Evolutionary conservation across 2,113 vertebrate species (phyloP), one percentile per base, ranked within the genome.

Genomic region (Dromiciops gliroides): DNA sequence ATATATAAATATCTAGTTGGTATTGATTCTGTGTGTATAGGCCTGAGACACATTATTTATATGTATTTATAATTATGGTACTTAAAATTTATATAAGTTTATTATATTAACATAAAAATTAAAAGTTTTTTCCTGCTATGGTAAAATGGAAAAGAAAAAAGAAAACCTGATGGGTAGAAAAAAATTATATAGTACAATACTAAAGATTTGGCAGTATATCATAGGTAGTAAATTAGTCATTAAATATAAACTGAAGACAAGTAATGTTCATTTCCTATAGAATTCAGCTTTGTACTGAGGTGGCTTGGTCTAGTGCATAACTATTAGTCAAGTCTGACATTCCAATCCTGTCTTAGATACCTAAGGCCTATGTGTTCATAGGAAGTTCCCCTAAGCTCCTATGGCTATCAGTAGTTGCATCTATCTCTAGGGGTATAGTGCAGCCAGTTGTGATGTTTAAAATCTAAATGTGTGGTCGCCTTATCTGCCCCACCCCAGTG

Each of bases 181-280:
- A 88, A 91, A 83, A 60, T 96, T 92, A 91, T 7, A 44, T 94
- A n/a, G 89, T 3, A 48, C 50, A 94, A 96, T 91, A 19, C 75
- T 89, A 95, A 50, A 95, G 9, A 49, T 89, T 9, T 83, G 52
- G 8, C 5, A 49, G 25, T 93, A 47, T 19, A 93, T 94, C 91
- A 48, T 2, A 37, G 25, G 91, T 93, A 48, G 3, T 95, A 51
- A 50, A 90, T 75, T 90, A 91, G 53, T 19, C 92, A 16, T 50
- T n/a, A 0, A 31, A 89, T 90, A 28, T 92, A 94, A 83, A 31
- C 22, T 60, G 14, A 96, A 96, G 44, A 96, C 23, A 92, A 8
- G 51, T 50, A 96, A 89, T 5, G 88, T 60, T 90, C 37, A 92
- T 4, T 90, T 25, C 53, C 28, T 88, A 16, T 93, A 26, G 51